Evolutionary conservation across 1,140 invertebrate genomes (phyloP).

Genomic region (Portunus trituberculatus): DNA sequence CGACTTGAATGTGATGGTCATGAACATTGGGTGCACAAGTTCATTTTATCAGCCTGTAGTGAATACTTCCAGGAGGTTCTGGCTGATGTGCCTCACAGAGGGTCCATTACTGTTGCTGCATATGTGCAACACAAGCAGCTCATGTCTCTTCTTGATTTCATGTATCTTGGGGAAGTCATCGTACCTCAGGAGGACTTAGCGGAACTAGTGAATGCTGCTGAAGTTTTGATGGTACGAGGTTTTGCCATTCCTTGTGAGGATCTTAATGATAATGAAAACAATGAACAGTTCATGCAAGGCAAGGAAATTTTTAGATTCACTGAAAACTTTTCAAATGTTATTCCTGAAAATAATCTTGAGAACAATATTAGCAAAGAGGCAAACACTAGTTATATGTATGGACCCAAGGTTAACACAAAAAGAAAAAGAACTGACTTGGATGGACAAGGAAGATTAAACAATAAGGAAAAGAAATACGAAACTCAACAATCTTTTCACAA

Average conservation of each 20-base stretch:
- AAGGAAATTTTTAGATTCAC: conserved; percentile 43
- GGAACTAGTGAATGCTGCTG: conserved; percentile 60
- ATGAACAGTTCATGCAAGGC: background rate
- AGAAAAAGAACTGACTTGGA: background rate
- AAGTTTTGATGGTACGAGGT: conserved; percentile 66
- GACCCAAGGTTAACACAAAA: background rate
- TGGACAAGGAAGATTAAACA: background rate
- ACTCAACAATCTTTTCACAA: background rate
- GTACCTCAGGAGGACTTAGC: conserved; percentile 59
- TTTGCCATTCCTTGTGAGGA: conserved; percentile 69
- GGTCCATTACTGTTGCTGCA: conserved; percentile 56
- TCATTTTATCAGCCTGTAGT: conserved; percentile 66
- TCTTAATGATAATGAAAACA: conserved; percentile 35
- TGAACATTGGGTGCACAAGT: conserved; percentile 71
- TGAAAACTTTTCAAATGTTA: background rate
- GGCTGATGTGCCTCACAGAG: conserved; percentile 60
- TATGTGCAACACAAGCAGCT: conserved; percentile 62
- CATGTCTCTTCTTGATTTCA: conserved; percentile 65
- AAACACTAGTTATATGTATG: background rate
- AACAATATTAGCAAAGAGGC: conserved; percentile 11
- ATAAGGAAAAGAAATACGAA: background rate
- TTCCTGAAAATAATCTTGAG: background rate
- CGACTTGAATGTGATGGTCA: conserved; percentile 64
- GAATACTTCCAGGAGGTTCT: conserved; percentile 67
- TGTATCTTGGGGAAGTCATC: conserved; percentile 65